Evolutionary conservation across 2,113 vertebrate species (phyloP), one percentile per base, ranked within the genome.

Genomic region (Otis tarda): DNA sequence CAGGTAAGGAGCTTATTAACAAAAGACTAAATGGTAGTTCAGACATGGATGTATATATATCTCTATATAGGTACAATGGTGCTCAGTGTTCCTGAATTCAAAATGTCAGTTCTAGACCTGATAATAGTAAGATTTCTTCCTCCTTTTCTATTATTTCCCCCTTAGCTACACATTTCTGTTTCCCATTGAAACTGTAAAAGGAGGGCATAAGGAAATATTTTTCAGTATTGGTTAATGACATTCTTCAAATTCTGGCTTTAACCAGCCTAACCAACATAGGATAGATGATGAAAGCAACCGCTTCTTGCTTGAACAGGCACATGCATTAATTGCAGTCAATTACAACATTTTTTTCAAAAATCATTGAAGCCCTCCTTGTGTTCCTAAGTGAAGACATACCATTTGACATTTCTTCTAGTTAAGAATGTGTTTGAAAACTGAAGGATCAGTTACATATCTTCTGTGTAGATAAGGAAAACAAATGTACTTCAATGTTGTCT

Each of bases 1-100:
- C 98, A 99, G 98, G 99, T 99, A 97, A 97, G 98, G 65, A 76
- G 1, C 14, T 87, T 75, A 35, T 71, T 45, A 39, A 73, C 19
- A 81, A 49, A 55, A 57, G 28, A 33, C 13, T 37, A 47, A 52
- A n/a, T 49, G 39, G 17, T 53, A 55, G 24, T 82, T 79, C 77
- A 63, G 14, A 37, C 5, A 41, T 28, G 11, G 10, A 16, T 14
- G 20, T 22, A 2, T 30, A 9, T 14, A 8, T 43, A 50, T 49
- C 49, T 50, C 49, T 50, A 20, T 37, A 10, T 56, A 3, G 17
- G 3, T 68, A 47, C 22, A 56, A 11, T 10, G 10, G 24, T 82
- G 53, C 23, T 81, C 28, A 43, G 17, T 55, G n/a, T 88, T 96
- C 10, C 33, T 88, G 37, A 64, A 77, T 77, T 90, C 19, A 86